Base-by-base conservation (phyloP, 53 echinoderm and acorn worm genomes). In the Pentamera pediparva region DNA sequence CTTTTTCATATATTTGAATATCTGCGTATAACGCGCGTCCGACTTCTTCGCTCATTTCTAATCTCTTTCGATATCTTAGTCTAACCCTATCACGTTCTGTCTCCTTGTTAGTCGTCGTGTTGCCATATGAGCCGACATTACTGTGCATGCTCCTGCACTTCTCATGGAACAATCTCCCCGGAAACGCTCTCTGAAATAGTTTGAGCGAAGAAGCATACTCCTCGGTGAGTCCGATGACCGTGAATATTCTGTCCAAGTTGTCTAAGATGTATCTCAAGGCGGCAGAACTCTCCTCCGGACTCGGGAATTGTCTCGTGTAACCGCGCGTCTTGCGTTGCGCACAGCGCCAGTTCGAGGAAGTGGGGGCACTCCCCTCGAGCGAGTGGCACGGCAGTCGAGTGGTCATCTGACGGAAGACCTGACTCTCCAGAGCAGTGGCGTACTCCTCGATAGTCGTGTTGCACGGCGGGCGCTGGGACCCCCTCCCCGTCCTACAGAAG, bases 401-500 rank as follows among this genome's bases (percentile, higher is more conserved):
- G n/a, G 65, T 65, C 65, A 65, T 21, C 40, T 65, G 65, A 19
- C 65, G 65, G 39, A 65, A 65, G 40, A 37, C 25, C 27, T 39
- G 11, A 36, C 65, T 65, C 13, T 41, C 37, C 12, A 25, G 39
- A 3, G 20, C 9, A 33, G 40, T 21, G 6, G 65, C 40, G 25
- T 65, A 65, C 25, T 65, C 10, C 5, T 37, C 39, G 39, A 65
- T 22, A 38, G 65, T 65, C 4, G 65, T 65, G 39, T 65, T 65
- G 65, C 65, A 65, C 6, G 65, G 40, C 28, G 65, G 65, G 20
- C 3, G 9, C 21, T 65, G 65, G 12, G 39, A 38, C 8, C 65
- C 65, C 8, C 65, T 8, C 22, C 65, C 65, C 17, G 25, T 36
- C 27, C 38, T 33, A 25, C 95, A 95, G 39, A 84, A 95, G 20